Conservation (phyloP, 1,140 invertebrate species). For the Trichonephila inaurata region DNA sequence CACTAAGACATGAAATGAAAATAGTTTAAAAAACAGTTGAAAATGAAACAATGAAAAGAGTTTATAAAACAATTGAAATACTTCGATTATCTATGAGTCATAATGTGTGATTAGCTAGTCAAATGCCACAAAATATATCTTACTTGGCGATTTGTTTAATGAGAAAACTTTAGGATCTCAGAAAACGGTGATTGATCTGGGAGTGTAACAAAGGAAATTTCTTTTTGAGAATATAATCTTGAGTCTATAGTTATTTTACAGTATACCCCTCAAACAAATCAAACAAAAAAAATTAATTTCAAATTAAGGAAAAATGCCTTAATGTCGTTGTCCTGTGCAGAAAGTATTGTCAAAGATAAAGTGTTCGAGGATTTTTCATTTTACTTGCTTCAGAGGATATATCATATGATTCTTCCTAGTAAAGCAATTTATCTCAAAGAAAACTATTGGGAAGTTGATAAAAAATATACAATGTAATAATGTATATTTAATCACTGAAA, state of each 20-base stretch:
- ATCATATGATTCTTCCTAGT: too few species aligned
- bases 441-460: too few species aligned
- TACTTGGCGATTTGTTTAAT: conserved; percentile 30
- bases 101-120: conserved; percentile 51
- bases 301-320: too few species aligned
- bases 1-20: background rate
- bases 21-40: too few species aligned
- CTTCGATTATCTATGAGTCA: conserved; percentile 36
- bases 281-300: too few species aligned
- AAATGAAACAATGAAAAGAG: background rate
- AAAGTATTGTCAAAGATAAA: too few species aligned
- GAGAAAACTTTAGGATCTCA: background rate
- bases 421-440: too few species aligned
- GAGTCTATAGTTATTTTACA: conserved; percentile 34
- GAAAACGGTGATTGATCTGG: background rate
- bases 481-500: too few species aligned
- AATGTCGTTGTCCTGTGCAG: too few species aligned
- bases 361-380: too few species aligned
- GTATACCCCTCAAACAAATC: background rate
- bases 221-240: background rate
- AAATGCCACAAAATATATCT: conserved; percentile 50
- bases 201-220: background rate
- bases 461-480: too few species aligned
- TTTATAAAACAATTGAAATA: conserved; percentile 32
- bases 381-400: too few species aligned